phyloP scores from a whole-genome alignment of 2,113 vertebrate species.

The Rhizomys pruinosus region DNA sequence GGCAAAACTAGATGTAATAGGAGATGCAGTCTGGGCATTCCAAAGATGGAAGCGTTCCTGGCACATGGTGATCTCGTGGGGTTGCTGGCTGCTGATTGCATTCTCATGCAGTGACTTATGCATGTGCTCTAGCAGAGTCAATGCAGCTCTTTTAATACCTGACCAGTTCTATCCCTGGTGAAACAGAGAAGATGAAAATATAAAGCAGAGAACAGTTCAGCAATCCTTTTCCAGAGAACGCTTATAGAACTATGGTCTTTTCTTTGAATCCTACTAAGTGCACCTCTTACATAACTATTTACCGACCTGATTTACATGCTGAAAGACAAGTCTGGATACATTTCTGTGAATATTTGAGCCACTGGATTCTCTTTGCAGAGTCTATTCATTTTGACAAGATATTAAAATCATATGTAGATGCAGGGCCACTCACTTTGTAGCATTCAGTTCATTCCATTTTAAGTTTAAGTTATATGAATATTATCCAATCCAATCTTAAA shows the following conservation, averaged over 20 bases:
- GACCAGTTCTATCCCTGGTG: background rate
- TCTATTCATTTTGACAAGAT: no score
- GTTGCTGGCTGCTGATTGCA: background rate
- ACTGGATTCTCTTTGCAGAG: background rate
- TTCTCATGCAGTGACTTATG: background rate
- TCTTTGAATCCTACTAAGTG: background rate
- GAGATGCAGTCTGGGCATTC: background rate
- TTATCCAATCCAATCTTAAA: background rate
- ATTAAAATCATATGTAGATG: no score
- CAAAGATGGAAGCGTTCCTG: background rate
- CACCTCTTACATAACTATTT: background rate
- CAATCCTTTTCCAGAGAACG: background rate
- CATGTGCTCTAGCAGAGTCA: background rate
- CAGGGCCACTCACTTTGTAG: background rate
- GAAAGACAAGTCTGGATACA: accelerated
- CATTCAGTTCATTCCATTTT: background rate
- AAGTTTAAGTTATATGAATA: background rate
- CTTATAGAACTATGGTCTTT: background rate
- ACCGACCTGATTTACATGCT: background rate
- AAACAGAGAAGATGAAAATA: background rate
- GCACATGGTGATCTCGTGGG: background rate
- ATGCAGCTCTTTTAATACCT: background rate
- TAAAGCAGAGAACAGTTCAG: background rate
- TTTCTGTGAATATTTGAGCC: no score
- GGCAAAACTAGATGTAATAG: background rate